Percentiles rank a stretch among this genome's conserved stretches.
These are phyloP conservation scores for Coelinius sp. DNA, from an alignment of 2,888 invertebrate genomes.

Conservation along the genomic window DNA sequence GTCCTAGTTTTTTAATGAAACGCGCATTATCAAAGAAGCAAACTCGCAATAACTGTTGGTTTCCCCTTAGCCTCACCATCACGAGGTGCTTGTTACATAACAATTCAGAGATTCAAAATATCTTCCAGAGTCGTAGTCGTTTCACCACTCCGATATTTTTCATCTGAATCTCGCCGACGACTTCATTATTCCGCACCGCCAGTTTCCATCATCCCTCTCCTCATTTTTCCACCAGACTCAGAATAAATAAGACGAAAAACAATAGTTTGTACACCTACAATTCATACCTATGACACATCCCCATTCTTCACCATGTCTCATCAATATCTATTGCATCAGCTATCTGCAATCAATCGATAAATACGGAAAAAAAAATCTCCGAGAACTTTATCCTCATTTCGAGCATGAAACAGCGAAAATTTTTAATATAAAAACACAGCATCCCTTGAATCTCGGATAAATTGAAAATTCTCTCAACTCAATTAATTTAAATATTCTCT, in stretches of 20 bases:
- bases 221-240: not conserved
- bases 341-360: not conserved
- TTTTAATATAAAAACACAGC: not conserved
- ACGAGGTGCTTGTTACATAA: not conserved
- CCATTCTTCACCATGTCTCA: not conserved
- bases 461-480: slow-evolving; percentile 1
- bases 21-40: not conserved
- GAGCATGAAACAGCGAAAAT: not conserved
- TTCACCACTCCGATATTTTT: not conserved
- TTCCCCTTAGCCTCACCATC: not conserved
- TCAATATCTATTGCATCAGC: not conserved
- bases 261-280: not conserved
- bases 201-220: not conserved
- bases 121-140: not conserved
- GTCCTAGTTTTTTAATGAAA: no score
- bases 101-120: not conserved
- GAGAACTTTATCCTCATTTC: not conserved
- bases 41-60: not conserved
- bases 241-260: not conserved
- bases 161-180: not conserved
- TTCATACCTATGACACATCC: not conserved
- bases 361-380: slow-evolving; percentile 9
- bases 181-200: not conserved
- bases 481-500: not conserved
- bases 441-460: not conserved